These are phyloP conservation scores for Chelidonichthys spinosus DNA, from an alignment of 2,797 vertebrate genomes.

Conservation along the genomic window DNA sequence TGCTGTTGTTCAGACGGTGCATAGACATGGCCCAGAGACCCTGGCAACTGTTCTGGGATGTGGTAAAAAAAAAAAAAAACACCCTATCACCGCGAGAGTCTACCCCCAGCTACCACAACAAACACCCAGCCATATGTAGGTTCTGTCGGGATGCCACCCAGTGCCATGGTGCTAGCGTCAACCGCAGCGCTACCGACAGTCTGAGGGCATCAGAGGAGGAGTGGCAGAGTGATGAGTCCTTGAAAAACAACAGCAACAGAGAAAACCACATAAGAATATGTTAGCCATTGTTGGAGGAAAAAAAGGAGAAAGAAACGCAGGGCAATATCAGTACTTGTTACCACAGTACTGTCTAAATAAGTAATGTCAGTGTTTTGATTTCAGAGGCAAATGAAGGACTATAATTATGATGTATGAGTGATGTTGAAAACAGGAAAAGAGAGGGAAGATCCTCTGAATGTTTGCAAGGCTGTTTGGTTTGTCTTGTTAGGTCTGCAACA, in stretches of 20 bases:
- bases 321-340: constrained; percentile 28
- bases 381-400: constrained; percentile 41
- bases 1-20: constrained; percentile 60
- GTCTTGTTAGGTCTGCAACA: constrained; percentile 28
- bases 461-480: constrained; percentile 12
- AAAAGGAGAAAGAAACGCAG: not conserved
- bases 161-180: constrained; percentile 64
- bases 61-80: constrained; percentile 61
- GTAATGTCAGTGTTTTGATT: constrained; percentile 43
- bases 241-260: constrained; percentile 51
- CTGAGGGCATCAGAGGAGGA: constrained; percentile 55
- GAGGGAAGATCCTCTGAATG: constrained; percentile 14
- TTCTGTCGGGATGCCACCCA: constrained; percentile 74
- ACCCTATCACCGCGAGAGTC: constrained; percentile 54
- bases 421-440: constrained; percentile 11
- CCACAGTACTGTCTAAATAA: constrained; percentile 39
- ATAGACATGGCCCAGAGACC: constrained; percentile 65
- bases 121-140: constrained; percentile 73
- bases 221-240: constrained; percentile 25
- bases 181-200: constrained; percentile 59
- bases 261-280: constrained; percentile 46
- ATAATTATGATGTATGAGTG: constrained; percentile 40
- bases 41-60: constrained; percentile 68
- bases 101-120: constrained; percentile 74
- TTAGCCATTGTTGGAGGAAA: not conserved